These are phyloP conservation scores for Hapalemur alaotrensis DNA, from an alignment of 2,797 vertebrate species.

Conservation along the genomic window DNA sequence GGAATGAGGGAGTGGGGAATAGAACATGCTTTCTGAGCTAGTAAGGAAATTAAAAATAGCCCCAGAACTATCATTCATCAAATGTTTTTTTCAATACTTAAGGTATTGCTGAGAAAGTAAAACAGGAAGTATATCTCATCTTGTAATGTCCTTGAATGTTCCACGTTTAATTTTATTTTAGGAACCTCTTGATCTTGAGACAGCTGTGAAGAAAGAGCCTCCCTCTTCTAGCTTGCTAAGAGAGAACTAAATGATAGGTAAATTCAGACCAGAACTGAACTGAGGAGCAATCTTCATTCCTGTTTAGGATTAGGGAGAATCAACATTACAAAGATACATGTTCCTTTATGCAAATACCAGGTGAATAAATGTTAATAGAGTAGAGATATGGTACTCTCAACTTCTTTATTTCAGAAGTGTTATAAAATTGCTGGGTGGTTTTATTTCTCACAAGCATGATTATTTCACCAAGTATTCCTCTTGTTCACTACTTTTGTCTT, in stretches of 20 bases:
- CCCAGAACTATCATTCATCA: background rate
- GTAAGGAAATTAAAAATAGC: constrained; percentile 4
- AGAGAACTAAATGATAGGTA: background rate
- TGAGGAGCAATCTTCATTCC: background rate
- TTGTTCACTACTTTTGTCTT: background rate
- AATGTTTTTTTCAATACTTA: constrained; percentile 46
- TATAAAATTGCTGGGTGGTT: background rate
- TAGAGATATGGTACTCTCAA: background rate
- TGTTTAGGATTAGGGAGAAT: background rate
- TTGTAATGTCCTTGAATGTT: constrained; percentile 52
- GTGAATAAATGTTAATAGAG: background rate
- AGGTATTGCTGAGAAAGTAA: constrained; percentile 19
- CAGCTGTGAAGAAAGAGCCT: background rate
- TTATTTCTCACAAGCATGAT: background rate
- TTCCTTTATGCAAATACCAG: background rate
- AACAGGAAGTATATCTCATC: constrained; percentile 45
- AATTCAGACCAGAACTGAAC: background rate
- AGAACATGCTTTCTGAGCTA: background rate
- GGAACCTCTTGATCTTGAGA: constrained; percentile 28
- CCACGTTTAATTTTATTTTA: constrained; percentile 50
- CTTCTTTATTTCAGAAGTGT: background rate
- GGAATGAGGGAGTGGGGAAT: background rate
- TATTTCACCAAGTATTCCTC: background rate
- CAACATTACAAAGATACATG: background rate
- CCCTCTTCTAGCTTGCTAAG: background rate